phyloP scores from a whole-genome alignment of 2,797 vertebrate genomes.

The Pangasius mekongensis region DNA sequence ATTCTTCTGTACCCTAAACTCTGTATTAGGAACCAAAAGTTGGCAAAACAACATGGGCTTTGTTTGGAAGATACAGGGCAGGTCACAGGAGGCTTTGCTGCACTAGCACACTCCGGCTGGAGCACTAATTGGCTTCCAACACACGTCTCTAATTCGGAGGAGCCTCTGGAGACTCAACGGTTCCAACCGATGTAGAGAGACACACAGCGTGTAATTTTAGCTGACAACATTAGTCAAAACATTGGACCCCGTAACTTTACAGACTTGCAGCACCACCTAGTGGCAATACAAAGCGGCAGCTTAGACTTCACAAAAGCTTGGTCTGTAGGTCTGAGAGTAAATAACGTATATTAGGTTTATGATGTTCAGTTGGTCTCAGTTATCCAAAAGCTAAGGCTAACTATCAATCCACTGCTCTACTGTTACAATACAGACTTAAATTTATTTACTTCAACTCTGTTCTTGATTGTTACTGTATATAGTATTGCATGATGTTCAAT shows the following conservation, averaged over 20 bases:
- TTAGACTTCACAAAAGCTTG: not conserved
- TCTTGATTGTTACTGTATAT: not conserved
- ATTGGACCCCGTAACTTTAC: not conserved
- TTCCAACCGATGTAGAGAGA: slow-evolving; percentile 14
- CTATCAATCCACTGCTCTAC: not conserved
- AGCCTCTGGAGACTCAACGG: not conserved
- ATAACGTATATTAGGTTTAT: not conserved
- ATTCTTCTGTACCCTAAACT: slow-evolving; percentile 29
- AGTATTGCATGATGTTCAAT: not conserved
- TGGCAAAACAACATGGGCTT: slow-evolving; percentile 41
- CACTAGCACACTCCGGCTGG: slow-evolving; percentile 12
- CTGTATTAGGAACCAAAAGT: slow-evolving; percentile 12
- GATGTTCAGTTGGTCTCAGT: not conserved
- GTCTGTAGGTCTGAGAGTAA: not conserved
- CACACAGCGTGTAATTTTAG: not conserved
- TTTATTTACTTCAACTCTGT: not conserved
- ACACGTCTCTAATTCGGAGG: slow-evolving; percentile 16
- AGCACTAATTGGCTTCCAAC: slow-evolving; percentile 46
- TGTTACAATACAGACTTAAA: not conserved
- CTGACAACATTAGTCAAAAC: not conserved
- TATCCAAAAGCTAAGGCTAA: not conserved
- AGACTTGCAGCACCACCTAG: not conserved
- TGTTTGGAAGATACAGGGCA: slow-evolving; percentile 27
- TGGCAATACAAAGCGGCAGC: not conserved
- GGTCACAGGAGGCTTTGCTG: slow-evolving; percentile 21